Percentiles rank a stretch among this genome's conserved stretches.
Evolutionary conservation across 2,797 vertebrate species (phyloP).

Genomic region (Taeniopygia guttata): DNA sequence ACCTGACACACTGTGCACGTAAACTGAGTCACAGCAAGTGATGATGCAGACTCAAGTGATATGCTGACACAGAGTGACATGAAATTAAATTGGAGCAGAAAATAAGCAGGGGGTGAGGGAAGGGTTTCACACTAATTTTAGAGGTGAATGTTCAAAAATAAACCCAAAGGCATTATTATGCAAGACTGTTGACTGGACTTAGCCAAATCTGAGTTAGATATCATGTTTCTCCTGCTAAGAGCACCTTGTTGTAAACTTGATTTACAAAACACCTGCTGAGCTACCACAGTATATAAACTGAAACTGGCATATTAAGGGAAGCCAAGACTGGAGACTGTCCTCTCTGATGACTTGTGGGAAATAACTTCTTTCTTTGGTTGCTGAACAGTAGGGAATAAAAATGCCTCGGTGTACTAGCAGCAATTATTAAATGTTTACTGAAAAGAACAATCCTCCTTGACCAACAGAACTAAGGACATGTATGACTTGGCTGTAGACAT

Average conservation of each 20-base stretch:
- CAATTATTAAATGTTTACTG: neutral
- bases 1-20: fast-evolving
- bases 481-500: neutral
- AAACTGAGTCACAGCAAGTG: neutral
- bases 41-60: neutral
- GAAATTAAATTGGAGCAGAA: neutral
- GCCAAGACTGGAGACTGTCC: neutral
- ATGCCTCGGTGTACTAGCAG: neutral
- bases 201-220: neutral
- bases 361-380: neutral
- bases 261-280: neutral
- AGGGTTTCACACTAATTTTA: neutral
- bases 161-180: fast-evolving
- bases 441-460: neutral
- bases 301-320: neutral
- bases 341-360: neutral
- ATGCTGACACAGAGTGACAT: neutral
- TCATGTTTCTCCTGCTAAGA: neutral
- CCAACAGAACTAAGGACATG: neutral
- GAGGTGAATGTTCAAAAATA: neutral
- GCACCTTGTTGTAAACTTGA: neutral
- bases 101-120: neutral
- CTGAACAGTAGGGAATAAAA: neutral
- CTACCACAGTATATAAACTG: neutral
- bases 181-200: neutral